Percentiles rank a stretch among this genome's conserved stretches.
Conservation (phyloP, 2,113 vertebrate species). For the Connochaetes taurinus region DNA sequence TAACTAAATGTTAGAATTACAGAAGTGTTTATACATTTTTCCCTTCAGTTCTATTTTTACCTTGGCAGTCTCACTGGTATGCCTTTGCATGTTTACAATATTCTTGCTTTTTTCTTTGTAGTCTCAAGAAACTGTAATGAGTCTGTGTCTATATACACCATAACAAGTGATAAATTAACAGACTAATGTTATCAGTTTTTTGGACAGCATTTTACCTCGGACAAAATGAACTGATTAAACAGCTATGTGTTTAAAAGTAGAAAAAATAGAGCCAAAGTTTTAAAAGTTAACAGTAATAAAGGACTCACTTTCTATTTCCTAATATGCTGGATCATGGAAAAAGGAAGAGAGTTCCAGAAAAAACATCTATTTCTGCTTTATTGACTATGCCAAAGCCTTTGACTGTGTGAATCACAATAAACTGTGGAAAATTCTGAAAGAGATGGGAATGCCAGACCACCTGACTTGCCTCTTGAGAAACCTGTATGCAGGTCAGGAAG, state of each 20-base stretch:
- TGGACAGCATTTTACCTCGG: not conserved
- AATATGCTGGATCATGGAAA: not conserved
- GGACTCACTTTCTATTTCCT: not conserved
- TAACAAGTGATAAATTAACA: not conserved
- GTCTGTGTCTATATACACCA: not conserved
- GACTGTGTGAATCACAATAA: too few relatives aligned
- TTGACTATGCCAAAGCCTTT: too few relatives aligned
- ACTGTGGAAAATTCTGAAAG: too few relatives aligned
- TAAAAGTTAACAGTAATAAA: not conserved
- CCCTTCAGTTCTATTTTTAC: not conserved
- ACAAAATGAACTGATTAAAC: constrained; percentile 1
- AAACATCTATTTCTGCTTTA: too few relatives aligned
- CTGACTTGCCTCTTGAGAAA: too few relatives aligned
- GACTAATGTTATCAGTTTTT: not conserved
- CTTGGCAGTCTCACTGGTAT: not conserved
- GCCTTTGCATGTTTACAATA: not conserved
- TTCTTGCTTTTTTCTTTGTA: not conserved
- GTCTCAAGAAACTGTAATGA: not conserved
- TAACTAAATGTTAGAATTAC: not conserved
- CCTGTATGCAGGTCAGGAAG: too few relatives aligned
- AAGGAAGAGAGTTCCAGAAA: too few relatives aligned
- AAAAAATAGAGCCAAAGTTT: not conserved
- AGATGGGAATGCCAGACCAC: too few relatives aligned
- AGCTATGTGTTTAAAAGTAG: not conserved
- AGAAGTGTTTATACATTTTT: not conserved